Evolutionary conservation across 2,797 vertebrate genomes (phyloP), one percentile per base, ranked within the genome.

Genomic region (Schizothorax lantsangensis): DNA sequence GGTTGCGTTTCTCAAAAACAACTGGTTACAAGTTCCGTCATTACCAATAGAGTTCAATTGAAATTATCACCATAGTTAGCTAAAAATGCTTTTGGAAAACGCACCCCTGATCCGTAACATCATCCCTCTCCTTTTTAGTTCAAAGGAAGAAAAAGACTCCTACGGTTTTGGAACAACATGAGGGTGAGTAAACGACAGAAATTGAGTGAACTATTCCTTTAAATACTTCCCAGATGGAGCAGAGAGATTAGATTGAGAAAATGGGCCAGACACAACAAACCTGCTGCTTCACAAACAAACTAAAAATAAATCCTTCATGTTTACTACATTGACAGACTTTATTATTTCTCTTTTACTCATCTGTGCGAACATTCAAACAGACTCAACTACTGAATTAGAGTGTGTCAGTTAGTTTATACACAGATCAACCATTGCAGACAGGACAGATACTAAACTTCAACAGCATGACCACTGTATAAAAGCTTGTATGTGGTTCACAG

Each of bases 171-270:
- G 4, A 49, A 26, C 14, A 1, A 75, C 26, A 75, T 10, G 15
- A 75, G 2, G 7, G 9, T 33, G 26, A 74, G n/a, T 47, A 26
- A 47, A 74, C 15, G 2, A 30, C 3, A 47, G 23, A 47, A 2
- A 21, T 49, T 33, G 17, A 17, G 26, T 75, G 17, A 52, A 75
- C 45, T 78, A 52, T 57, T 78, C 33, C 52, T 52, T 78, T 40
- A 57, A 78, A 78, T 57, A n/a, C 75, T 15, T 38, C 9, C 11
- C 75, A 54, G 23, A 78, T 59, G 52, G 52, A 38, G 52, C 6
- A 38, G 2, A 57, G 49, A 52, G 75, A 78, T 78, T 59, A 78
- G 52, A 75, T 33, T 52, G 17, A 21, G 47, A 52, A 75, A 75
- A 40, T 40, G 33, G 52, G 6, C 52, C 52, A 57, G 33, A n/a